These are phyloP conservation scores for Ameiurus melas DNA, from an alignment of 2,113 vertebrate genomes.

Conservation along the genomic window DNA sequence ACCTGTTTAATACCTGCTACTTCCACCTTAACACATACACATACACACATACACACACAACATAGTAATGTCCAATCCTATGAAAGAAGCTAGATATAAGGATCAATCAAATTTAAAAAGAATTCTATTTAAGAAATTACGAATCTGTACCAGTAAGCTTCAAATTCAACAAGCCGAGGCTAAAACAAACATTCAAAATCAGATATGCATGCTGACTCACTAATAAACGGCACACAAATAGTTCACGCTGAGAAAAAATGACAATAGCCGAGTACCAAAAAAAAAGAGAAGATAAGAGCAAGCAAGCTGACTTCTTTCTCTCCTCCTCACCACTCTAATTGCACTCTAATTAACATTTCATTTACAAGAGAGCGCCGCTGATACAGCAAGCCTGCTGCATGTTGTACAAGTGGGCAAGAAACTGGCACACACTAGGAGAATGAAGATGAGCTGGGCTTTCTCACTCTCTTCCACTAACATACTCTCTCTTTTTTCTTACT, in stretches of 20 bases:
- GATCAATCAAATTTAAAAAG: not conserved
- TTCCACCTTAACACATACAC: not conserved
- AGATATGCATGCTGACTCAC: not conserved
- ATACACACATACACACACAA: not conserved
- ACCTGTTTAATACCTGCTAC: not conserved
- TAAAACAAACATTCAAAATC: conserved; percentile 3
- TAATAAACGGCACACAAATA: conserved; percentile 6
- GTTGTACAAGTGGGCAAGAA: conserved; percentile 68
- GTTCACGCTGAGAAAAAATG: not conserved
- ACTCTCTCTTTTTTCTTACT: conserved; percentile 53
- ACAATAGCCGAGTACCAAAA: conserved; percentile 9
- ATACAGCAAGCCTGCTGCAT: conserved; percentile 59
- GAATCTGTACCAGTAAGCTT: not conserved
- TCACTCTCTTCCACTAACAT: not conserved
- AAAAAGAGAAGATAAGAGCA: conserved; percentile 11
- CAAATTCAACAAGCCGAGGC: not conserved
- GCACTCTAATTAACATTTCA: conserved; percentile 74
- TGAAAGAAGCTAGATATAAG: not conserved
- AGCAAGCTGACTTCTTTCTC: conserved; percentile 36
- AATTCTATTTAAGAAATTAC: not conserved
- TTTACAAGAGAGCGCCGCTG: conserved; percentile 61
- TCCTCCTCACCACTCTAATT: conserved; percentile 63
- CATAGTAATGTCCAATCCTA: too few species aligned
- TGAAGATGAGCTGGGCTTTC: conserved; percentile 19
- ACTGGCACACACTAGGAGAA: conserved; percentile 56